Conservation (phyloP, 2,113 vertebrate species). For the Pseudorectes ferrugineus region DNA sequence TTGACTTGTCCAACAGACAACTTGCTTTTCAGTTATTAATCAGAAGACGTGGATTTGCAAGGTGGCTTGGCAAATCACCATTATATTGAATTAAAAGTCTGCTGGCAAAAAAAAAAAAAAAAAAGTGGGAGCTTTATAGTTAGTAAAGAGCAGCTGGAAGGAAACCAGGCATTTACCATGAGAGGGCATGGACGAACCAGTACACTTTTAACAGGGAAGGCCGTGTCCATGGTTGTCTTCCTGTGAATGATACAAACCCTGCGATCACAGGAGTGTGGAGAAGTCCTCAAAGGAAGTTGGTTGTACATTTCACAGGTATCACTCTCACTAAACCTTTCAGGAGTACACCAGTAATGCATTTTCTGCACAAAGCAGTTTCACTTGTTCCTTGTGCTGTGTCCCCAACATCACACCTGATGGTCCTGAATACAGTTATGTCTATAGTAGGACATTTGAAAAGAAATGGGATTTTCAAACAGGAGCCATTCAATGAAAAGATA, state of each 20-base stretch:
- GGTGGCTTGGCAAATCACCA: not conserved
- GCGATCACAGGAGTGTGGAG: no score
- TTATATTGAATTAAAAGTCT: not conserved
- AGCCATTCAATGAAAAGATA: not conserved
- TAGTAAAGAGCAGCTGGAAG: not conserved
- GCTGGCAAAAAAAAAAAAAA: not conserved
- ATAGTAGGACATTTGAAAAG: not conserved
- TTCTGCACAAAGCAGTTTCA: not conserved
- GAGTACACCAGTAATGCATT: not conserved
- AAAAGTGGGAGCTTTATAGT: not conserved
- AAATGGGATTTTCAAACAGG: not conserved
- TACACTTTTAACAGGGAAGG: not conserved
- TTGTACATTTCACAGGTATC: not conserved
- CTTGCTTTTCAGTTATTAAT: not conserved
- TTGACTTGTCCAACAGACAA: not conserved
- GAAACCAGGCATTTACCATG: not conserved
- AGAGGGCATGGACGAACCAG: not conserved
- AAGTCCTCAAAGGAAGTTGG: not conserved
- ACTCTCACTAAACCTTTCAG: not conserved
- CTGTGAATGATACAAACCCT: not conserved
- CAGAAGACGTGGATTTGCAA: not conserved
- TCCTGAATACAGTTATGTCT: not conserved
- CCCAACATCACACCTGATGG: not conserved
- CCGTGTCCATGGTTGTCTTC: accelerated
- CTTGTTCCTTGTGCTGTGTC: not conserved